Conservation (phyloP, 1,140 invertebrate genomes). For the Cardiocondyla obscurior region DNA sequence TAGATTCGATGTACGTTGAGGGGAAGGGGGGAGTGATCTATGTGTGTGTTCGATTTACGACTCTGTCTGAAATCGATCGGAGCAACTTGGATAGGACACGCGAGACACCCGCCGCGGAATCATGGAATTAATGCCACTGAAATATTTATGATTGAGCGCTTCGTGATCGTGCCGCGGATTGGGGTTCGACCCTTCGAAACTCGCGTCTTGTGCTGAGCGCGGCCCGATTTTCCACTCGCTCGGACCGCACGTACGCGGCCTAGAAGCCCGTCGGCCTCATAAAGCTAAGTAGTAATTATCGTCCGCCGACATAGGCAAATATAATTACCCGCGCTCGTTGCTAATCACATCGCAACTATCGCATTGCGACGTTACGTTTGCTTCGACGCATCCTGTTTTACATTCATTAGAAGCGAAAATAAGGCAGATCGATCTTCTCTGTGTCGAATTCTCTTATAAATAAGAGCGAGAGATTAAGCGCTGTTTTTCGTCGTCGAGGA, state of each 20-base stretch:
- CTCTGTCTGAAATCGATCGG: constrained; percentile 35
- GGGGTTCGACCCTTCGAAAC: constrained; percentile 46
- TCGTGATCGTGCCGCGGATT: constrained; percentile 36
- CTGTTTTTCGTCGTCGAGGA: neutral
- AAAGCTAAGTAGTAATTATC: constrained; percentile 31
- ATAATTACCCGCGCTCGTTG: constrained; percentile 2
- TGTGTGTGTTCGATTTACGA: neutral
- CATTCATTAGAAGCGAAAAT: neutral
- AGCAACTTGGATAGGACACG: constrained; percentile 27
- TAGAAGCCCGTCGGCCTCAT: neutral
- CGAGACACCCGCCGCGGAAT: constrained; percentile 40
- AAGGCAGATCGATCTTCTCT: neutral
- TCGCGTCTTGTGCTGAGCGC: neutral
- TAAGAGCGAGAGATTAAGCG: neutral
- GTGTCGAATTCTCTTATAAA: neutral
- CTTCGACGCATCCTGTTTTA: neutral
- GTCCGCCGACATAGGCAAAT: constrained; percentile 13
- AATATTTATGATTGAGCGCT: constrained; percentile 34
- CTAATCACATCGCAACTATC: neutral
- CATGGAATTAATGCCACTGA: constrained; percentile 47
- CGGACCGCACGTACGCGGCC: neutral
- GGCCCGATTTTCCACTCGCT: constrained; percentile 21
- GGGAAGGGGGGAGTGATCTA: neutral
- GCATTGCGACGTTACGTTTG: neutral
- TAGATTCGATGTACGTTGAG: neutral